A percentile compares a stretch with the other conserved stretches of the same genome.
phyloP scores from a whole-genome alignment of 2,113 vertebrate species.

The Solenodon paradoxus region DNA sequence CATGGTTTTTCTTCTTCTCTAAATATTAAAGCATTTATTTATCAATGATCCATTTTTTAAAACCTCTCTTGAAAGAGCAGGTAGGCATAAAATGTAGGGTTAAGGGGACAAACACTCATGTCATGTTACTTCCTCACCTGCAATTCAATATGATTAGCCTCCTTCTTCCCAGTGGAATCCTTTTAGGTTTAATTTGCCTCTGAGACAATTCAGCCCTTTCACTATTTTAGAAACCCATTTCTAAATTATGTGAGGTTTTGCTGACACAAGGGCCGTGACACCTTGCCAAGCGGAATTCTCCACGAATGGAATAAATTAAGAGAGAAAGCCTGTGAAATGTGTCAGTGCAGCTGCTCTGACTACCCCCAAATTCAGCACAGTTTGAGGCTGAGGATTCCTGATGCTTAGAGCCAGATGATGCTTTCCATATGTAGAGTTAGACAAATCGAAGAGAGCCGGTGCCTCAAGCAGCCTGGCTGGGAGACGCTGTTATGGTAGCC shows the following conservation, averaged over 20 bases:
- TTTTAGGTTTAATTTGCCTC: slow-evolving; percentile 43
- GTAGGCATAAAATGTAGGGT: neutral
- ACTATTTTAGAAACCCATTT: slow-evolving; percentile 61
- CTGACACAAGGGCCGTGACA: slow-evolving; percentile 49
- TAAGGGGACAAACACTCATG: neutral
- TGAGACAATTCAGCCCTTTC: slow-evolving; percentile 44
- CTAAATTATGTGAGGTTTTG: slow-evolving; percentile 52
- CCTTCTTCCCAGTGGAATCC: neutral
- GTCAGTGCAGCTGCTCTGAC: neutral
- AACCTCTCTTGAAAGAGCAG: neutral
- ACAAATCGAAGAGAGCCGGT: neutral
- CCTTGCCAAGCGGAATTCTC: neutral
- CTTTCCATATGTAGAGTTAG: neutral
- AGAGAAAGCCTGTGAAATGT: slow-evolving; percentile 27
- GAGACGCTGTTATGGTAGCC: neutral
- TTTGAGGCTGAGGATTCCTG: slow-evolving; percentile 14
- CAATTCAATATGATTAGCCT: neutral
- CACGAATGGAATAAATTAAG: neutral
- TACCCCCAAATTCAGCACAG: neutral
- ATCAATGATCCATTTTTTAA: neutral
- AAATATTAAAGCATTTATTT: neutral
- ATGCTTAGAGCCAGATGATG: neutral
- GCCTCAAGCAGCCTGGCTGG: neutral
- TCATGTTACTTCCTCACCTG: neutral
- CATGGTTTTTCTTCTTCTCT: neutral